A percentile compares a stretch with the other conserved stretches of the same genome.
Evolutionary conservation across 2,113 vertebrate species (phyloP).

Genomic region (Paracanthobrama guichenoti): DNA sequence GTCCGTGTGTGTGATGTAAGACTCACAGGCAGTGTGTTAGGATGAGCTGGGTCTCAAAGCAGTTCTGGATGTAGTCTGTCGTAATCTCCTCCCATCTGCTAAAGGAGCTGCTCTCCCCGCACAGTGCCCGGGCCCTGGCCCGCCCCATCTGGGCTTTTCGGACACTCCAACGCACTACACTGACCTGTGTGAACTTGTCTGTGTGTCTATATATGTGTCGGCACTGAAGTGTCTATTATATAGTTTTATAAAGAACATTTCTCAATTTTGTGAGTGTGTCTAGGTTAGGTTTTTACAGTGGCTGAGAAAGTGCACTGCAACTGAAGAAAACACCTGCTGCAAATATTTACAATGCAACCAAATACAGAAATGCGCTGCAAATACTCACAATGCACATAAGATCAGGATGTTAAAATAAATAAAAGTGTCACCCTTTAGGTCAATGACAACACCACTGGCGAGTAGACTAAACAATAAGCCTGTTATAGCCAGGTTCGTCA

Average conservation of each 20-base stretch:
- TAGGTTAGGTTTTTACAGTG: neutral
- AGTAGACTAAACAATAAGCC: too few relatives aligned
- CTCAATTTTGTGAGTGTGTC: neutral
- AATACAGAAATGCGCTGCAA: too few relatives aligned
- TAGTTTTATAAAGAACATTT: neutral
- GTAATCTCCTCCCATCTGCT: slow-evolving; percentile 75
- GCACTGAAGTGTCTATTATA: slow-evolving; percentile 5
- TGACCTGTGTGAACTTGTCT: slow-evolving; percentile 61
- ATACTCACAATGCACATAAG: too few relatives aligned
- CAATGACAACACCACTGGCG: too few relatives aligned
- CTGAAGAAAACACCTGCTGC: too few relatives aligned
- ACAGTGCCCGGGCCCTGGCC: slow-evolving; percentile 58
- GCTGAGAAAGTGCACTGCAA: too few relatives aligned
- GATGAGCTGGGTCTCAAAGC: slow-evolving; percentile 50
- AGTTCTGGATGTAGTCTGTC: slow-evolving; percentile 53
- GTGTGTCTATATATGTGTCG: slow-evolving; percentile 11
- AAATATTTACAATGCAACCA: too few relatives aligned
- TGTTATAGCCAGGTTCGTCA: too few relatives aligned
- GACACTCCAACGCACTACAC: slow-evolving; percentile 34
- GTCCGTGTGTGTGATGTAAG: slow-evolving; percentile 36
- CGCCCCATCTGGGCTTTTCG: slow-evolving; percentile 65
- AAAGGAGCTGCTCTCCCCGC: slow-evolving; percentile 69
- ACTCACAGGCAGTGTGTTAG: slow-evolving; percentile 43
- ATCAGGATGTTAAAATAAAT: too few relatives aligned
- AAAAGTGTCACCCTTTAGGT: too few relatives aligned